These are phyloP conservation scores for Urosaurus nigricauda DNA, from an alignment of 2,797 vertebrate species.

Conservation along the genomic window DNA sequence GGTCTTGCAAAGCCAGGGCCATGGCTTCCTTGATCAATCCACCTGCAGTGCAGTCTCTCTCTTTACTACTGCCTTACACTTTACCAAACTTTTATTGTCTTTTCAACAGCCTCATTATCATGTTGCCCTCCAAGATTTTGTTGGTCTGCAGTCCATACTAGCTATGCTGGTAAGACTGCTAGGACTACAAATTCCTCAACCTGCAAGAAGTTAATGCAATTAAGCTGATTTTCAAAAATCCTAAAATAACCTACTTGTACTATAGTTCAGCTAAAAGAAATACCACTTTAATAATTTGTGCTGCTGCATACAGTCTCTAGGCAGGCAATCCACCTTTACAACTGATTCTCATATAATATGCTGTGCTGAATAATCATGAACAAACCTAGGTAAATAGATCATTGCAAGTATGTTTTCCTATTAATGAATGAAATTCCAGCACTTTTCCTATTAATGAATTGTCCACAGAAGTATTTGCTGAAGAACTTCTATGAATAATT, in stretches of 20 bases:
- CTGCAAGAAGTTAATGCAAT: neutral
- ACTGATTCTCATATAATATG: conserved; percentile 45
- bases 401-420: conserved; percentile 20
- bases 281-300: conserved; percentile 10
- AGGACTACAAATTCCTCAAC: neutral
- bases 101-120: too few species aligned
- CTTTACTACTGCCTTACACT: too few species aligned
- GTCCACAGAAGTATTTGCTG: conserved; percentile 37
- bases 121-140: too few species aligned
- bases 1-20: too few species aligned
- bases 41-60: too few species aligned
- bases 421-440: conserved; percentile 28
- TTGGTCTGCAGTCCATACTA: too few species aligned
- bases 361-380: conserved; percentile 43
- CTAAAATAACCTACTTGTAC: neutral
- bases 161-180: too few species aligned
- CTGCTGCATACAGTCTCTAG: conserved; percentile 2
- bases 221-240: too few species aligned
- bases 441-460: conserved; percentile 43
- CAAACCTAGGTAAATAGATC: conserved; percentile 17
- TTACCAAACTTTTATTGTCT: too few species aligned
- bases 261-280: neutral
- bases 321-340: neutral
- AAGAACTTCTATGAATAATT: conserved; percentile 33
- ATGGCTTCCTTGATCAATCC: too few species aligned